phyloP scores from a whole-genome alignment of 1,140 invertebrate genomes.

The Ostrea denselamellosa region DNA sequence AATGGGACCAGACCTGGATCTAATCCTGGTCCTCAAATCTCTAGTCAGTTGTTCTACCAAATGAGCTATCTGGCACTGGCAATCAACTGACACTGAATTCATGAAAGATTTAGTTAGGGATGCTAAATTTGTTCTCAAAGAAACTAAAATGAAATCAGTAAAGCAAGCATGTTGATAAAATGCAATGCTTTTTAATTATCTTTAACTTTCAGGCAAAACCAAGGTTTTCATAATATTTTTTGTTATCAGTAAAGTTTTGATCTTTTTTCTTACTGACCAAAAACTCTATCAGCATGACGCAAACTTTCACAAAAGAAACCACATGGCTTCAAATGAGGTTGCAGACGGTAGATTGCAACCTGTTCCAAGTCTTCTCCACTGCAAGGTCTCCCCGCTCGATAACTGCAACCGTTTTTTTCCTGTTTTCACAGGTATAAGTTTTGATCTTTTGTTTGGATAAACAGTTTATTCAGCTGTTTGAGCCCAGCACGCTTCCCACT shows the following conservation, averaged over 20 bases:
- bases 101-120: neutral
- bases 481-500: neutral
- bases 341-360: neutral
- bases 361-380: neutral
- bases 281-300: neutral
- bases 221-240: slow-evolving; percentile 15
- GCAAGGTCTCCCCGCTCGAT: neutral
- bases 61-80: no score
- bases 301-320: neutral
- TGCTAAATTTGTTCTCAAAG: slow-evolving; percentile 15
- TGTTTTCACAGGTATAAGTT: slow-evolving; percentile 7
- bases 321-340: neutral
- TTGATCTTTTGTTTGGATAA: slow-evolving; percentile 13
- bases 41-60: no score
- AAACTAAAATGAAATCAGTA: slow-evolving; percentile 8
- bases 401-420: neutral
- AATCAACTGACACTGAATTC: neutral
- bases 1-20: no score
- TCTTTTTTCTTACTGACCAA: slow-evolving; percentile 19
- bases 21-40: no score
- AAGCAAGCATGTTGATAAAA: slow-evolving; percentile 17
- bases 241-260: slow-evolving; percentile 12
- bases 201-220: neutral
- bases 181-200: slow-evolving; percentile 1
- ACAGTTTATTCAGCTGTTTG: slow-evolving; percentile 27